phyloP scores from a whole-genome alignment of 2,113 vertebrate genomes.

The Zeus faber region DNA sequence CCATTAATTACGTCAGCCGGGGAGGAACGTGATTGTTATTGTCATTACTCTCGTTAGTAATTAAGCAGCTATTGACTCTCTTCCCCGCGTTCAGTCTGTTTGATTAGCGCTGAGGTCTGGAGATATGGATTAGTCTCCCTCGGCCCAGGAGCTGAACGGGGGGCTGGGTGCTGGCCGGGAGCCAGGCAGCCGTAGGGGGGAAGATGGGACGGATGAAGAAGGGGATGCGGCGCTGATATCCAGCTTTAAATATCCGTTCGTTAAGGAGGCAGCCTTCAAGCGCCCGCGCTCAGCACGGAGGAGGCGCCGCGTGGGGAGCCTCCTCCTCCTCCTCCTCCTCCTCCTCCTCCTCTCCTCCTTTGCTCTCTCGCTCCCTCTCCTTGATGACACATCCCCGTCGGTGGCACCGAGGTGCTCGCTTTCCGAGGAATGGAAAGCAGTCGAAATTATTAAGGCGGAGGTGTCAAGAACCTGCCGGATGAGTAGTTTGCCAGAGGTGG shows the following conservation, averaged over 20 bases:
- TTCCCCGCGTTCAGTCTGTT: conserved; percentile 32
- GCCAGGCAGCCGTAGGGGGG: conserved; percentile 9
- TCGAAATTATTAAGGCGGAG: too few relatives aligned
- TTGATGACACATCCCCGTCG: too few relatives aligned
- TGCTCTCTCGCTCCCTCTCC: too few relatives aligned
- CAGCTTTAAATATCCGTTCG: conserved; percentile 16
- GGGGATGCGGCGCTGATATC: too few relatives aligned
- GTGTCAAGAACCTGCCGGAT: too few relatives aligned
- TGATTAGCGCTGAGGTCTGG: conserved; percentile 55
- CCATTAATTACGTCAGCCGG: conserved; percentile 51
- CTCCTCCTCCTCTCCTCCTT: not conserved
- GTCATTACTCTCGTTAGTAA: conserved; percentile 63
- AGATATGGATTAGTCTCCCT: conserved; percentile 51
- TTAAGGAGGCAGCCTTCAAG: conserved; percentile 29
- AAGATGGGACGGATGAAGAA: conserved; percentile 16
- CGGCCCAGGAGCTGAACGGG: not conserved
- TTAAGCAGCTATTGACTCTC: conserved; percentile 64
- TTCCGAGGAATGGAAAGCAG: too few relatives aligned
- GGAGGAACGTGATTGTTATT: conserved; percentile 55
- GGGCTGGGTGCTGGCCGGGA: conserved; percentile 4
- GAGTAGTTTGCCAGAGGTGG: too few relatives aligned
- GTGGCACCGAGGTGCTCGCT: too few relatives aligned
- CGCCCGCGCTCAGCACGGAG: conserved; percentile 11
- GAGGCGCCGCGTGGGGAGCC: conserved; percentile 12
- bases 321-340: conserved; percentile 1